A percentile compares a stretch with the other conserved stretches of the same genome.
phyloP scores from a whole-genome alignment of 2,797 vertebrate genomes.

The Miichthys miiuy region DNA sequence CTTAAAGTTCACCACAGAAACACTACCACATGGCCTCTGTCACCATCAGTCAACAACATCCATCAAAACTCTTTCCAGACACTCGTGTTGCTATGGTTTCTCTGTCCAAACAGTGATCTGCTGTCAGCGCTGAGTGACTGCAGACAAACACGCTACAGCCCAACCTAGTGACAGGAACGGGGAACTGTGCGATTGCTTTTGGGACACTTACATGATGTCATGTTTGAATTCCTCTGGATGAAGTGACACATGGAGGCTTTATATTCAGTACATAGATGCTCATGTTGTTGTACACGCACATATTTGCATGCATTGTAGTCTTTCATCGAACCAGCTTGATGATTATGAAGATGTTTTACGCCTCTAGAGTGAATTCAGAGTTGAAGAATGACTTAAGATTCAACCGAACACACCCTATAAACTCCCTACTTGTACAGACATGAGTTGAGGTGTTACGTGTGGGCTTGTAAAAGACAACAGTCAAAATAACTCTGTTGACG shows the following conservation, averaged over 20 bases:
- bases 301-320: background rate
- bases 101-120: conserved; percentile 14
- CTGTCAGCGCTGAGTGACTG: conserved; percentile 1
- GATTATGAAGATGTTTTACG: conserved; percentile 1
- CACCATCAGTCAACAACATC: conserved; percentile 8
- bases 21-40: background rate
- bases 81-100: conserved; percentile 21
- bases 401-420: conserved; percentile 61
- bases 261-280: background rate
- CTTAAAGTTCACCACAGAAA: background rate
- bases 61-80: conserved; percentile 10
- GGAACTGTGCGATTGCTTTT: background rate
- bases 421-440: conserved; percentile 64
- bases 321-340: background rate
- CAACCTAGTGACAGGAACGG: background rate
- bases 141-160: background rate
- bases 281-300: background rate
- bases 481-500: conserved; percentile 37
- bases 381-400: conserved; percentile 22
- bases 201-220: conserved; percentile 9
- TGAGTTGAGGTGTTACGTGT: conserved; percentile 44
- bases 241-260: conserved; percentile 5
- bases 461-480: conserved; percentile 50
- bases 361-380: conserved; percentile 9
- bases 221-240: conserved; percentile 6